These are phyloP conservation scores for Parazoanthus swiftii DNA, from an alignment of 92 coral and sea anemone species.

Conservation along the genomic window DNA sequence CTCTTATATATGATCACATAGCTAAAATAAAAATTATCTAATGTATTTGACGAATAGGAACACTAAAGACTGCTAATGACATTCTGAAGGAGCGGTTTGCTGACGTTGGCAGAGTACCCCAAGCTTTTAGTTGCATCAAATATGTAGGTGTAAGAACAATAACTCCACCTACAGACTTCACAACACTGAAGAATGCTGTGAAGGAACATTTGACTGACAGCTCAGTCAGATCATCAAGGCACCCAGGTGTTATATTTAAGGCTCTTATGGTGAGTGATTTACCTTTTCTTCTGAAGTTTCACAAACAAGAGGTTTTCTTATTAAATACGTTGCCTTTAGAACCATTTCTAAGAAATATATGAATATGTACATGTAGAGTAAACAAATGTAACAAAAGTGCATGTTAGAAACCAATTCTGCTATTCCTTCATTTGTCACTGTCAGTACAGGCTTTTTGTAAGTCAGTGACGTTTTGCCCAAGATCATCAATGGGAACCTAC, in stretches of 20 bases:
- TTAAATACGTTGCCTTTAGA: no score
- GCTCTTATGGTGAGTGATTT: slow-evolving; percentile 72
- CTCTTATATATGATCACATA: no score
- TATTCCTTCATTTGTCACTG: no score
- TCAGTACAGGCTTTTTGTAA: no score
- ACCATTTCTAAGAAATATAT: no score
- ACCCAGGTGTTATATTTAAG: slow-evolving; percentile 73
- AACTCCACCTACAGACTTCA: slow-evolving; percentile 78
- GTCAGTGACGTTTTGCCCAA: no score
- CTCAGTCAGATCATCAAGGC: slow-evolving; percentile 93
- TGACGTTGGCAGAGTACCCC: slow-evolving; percentile 82
- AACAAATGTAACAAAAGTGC: no score
- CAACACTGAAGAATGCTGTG: slow-evolving; percentile 59
- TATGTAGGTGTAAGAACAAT: slow-evolving; percentile 88
- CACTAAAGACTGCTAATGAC: slow-evolving; percentile 82
- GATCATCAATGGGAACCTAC: no score
- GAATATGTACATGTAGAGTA: no score
- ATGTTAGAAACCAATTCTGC: no score
- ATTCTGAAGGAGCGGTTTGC: slow-evolving; percentile 94
- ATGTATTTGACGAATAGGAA: neutral
- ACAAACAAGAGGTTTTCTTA: no score
- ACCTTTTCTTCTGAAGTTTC: neutral
- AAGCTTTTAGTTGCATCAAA: slow-evolving; percentile 92
- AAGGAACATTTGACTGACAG: slow-evolving; percentile 69
- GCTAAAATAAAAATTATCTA: neutral